A percentile compares a stretch with the other conserved stretches of the same genome.
These are phyloP conservation scores for Adrianichthys oophorus DNA, from an alignment of 2,797 vertebrate genomes.

Conservation along the genomic window DNA sequence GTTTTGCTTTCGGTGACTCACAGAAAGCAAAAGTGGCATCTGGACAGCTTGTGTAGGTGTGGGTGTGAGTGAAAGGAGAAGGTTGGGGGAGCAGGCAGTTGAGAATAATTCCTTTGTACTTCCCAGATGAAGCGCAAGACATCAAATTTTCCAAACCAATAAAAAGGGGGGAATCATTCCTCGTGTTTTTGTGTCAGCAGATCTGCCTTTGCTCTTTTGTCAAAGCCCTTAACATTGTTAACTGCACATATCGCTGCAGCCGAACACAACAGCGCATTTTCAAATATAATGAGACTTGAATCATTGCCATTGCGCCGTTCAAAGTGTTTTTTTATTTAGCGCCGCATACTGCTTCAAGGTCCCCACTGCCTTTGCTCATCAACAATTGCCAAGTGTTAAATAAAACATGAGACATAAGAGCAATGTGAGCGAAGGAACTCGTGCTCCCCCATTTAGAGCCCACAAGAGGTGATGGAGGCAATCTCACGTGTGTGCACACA, in stretches of 20 bases:
- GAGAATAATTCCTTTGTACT: conserved; percentile 28
- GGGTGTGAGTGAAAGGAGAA: conserved; percentile 7
- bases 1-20: conserved; percentile 19
- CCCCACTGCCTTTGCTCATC: conserved; percentile 56
- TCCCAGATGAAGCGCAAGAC: conserved; percentile 36
- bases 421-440: conserved; percentile 55
- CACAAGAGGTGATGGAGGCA: conserved; percentile 34
- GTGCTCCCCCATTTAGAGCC: conserved; percentile 38
- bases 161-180: conserved; percentile 40
- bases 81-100: background rate
- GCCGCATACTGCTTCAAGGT: conserved; percentile 50
- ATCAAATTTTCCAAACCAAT: conserved; percentile 36
- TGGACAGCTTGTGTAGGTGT: conserved; percentile 9
- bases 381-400: conserved; percentile 58
- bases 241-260: conserved; percentile 45
- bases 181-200: conserved; percentile 38
- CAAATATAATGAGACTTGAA: conserved; percentile 57
- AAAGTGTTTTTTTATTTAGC: conserved; percentile 65
- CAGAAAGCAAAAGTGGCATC: conserved; percentile 15
- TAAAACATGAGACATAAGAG: conserved; percentile 59
- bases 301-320: conserved; percentile 52
- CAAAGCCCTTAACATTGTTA: conserved; percentile 45
- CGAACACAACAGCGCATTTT: conserved; percentile 42
- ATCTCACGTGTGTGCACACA: conserved; percentile 13
- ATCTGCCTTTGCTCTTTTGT: conserved; percentile 37